Base-by-base conservation (phyloP, 2,888 invertebrate species). In the Lasiommata megera region DNA sequence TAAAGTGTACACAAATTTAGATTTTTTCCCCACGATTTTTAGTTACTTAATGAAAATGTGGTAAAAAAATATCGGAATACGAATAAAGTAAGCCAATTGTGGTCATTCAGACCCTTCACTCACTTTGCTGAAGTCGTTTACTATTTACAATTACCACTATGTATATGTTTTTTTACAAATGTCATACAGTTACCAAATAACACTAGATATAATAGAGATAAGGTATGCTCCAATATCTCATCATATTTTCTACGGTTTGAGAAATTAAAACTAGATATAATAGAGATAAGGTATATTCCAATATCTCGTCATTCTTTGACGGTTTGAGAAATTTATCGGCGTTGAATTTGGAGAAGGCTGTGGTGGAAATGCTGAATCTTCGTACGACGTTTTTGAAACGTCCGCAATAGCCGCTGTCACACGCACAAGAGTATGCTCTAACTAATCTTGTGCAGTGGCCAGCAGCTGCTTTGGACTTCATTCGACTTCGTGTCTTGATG, bases 401-500 rank as follows among this genome's bases (percentile, higher is more conserved):
- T 94, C 95, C 95, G 96, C 95, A 95, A 97, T 97, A 97, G 97
- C 97, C 97, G 97, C 97, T 97, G 97, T 97, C 97, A 97, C 97
- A 97, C 97, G 97, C 97, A 97, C 97, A 97, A 97, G 97, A 97
- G 96, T 96, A 95, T 94, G 81, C 77, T 82, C 54, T 94, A 69
- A 87, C 89, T 96, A 96, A 96, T 97, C 97, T 96, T 97, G 97
- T 95, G 96, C 97, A 96, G 97, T 97, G 97, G 96, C 96, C 97
- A 97, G 97, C 97, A 97, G 97, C 97, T 97, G 95, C 94, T 96
- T 95, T 96, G 95, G 94, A 92, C 92, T 93, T 94, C 94, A 93
- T 88, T 80, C 54, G 62, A 58, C 54, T 53, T 58, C 55, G 31
- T n/a, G n/a, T 59, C 63, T 43, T 48, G 44, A 55, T 43, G 43